A percentile compares a stretch with the other conserved stretches of the same genome.
Conservation (phyloP, 2,797 vertebrate genomes). For the Sebastolobus alascanus region DNA sequence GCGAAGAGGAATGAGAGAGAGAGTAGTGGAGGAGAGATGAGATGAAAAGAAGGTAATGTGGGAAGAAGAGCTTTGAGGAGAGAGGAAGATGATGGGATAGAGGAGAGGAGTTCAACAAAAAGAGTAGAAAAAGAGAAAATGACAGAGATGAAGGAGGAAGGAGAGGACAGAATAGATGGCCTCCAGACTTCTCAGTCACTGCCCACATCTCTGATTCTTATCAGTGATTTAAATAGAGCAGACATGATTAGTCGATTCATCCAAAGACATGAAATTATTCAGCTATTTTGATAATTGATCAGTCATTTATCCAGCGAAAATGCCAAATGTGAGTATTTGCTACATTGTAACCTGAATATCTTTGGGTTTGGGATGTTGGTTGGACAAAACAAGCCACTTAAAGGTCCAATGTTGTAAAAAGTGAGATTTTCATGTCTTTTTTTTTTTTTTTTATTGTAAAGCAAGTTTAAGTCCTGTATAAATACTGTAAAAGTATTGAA, state of each 20-base stretch:
- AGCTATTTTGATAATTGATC: background rate
- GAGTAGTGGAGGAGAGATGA: conserved; percentile 8
- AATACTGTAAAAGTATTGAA: no score
- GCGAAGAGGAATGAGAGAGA: conserved; percentile 26
- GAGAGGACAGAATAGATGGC: background rate
- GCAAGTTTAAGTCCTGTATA: no score
- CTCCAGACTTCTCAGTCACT: background rate
- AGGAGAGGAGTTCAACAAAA: conserved; percentile 16
- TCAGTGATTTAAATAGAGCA: background rate
- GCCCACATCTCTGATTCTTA: background rate
- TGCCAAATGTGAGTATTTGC: background rate
- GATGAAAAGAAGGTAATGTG: conserved; percentile 26
- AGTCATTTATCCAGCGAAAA: background rate
- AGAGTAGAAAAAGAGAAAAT: conserved; percentile 1
- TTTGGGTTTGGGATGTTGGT: background rate
- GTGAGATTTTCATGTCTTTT: no score
- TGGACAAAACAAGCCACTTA: background rate
- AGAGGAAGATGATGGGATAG: conserved; percentile 19
- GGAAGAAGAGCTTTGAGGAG: conserved; percentile 19
- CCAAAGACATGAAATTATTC: background rate
- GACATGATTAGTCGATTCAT: background rate
- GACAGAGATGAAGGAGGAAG: conserved; percentile 11
- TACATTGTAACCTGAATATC: background rate
- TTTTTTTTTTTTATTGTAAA: no score
- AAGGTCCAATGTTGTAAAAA: no score